phyloP scores from a whole-genome alignment of 1,140 invertebrate genomes.

The Neodiprion virginianus region DNA sequence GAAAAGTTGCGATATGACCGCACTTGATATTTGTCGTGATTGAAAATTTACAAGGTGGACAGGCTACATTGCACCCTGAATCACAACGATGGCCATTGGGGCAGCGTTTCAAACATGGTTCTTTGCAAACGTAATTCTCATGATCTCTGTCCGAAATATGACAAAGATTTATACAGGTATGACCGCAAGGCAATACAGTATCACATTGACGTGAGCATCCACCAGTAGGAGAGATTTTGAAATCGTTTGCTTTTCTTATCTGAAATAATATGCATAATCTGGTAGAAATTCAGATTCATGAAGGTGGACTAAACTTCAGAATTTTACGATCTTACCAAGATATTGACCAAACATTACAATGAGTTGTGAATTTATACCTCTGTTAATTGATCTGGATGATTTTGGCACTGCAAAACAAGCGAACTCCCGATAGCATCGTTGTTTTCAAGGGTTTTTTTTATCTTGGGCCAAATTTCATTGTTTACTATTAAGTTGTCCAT shows the following conservation, averaged over 20 bases:
- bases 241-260: not conserved
- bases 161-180: conserved; percentile 63
- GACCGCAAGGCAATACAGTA: conserved; percentile 57
- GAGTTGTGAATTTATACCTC: conserved; percentile 32
- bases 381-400: conserved; percentile 58
- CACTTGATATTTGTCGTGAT: not conserved
- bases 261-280: not conserved
- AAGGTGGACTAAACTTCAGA: too few species aligned
- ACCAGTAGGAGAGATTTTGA: not conserved
- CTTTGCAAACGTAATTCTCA: conserved; percentile 36
- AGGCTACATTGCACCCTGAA: not conserved
- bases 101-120: not conserved
- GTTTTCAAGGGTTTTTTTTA: conserved; percentile 57
- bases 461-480: conserved; percentile 63
- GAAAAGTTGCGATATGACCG: not conserved
- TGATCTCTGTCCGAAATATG: conserved; percentile 63
- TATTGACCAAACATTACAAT: too few species aligned
- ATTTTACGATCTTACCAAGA: too few species aligned
- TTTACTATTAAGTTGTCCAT: conserved; percentile 65
- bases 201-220: not conserved
- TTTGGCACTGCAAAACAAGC: not conserved
- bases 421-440: conserved; percentile 56
- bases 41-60: not conserved
- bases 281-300: not conserved
- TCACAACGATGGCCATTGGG: not conserved